Conservation (phyloP, 2,888 invertebrate species). For the Pterobdella sp. region DNA sequence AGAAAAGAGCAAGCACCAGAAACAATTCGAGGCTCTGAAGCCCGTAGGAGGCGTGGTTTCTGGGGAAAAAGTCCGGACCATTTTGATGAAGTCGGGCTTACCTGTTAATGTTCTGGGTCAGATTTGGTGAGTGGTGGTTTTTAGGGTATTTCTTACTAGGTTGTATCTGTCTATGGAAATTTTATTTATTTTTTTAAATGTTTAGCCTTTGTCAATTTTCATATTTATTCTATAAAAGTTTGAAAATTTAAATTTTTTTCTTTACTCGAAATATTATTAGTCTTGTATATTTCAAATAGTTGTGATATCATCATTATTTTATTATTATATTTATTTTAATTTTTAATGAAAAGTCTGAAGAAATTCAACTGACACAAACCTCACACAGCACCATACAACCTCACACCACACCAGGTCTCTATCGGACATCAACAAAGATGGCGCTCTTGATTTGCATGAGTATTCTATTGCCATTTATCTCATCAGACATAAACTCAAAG, state of each 20-base stretch:
- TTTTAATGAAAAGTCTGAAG: neutral
- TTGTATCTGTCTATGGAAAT: neutral
- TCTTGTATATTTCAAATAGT: too few species aligned
- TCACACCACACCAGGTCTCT: conserved; percentile 42
- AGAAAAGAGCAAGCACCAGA: conserved; percentile 77
- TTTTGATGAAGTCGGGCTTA: conserved; percentile 50
- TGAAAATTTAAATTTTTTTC: too few species aligned
- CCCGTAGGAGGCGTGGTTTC: conserved; percentile 79
- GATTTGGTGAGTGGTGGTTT: conserved; percentile 45
- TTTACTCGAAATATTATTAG: too few species aligned
- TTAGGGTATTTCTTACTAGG: neutral
- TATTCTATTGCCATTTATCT: conserved; percentile 52
- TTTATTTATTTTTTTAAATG: neutral
- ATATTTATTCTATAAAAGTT: too few species aligned
- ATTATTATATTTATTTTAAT: neutral
- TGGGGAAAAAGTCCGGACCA: conserved; percentile 53
- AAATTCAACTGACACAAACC: neutral
- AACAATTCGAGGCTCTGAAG: conserved; percentile 79
- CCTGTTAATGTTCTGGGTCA: conserved; percentile 48
- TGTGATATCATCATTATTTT: neutral
- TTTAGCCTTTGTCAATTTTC: neutral
- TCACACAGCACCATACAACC: neutral
- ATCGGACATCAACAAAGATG: conserved; percentile 51
- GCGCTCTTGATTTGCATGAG: conserved; percentile 51
- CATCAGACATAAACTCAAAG: conserved; percentile 71